These are phyloP conservation scores for Catharus fuscescens DNA, from an alignment of 2,113 vertebrate genomes.

Conservation along the genomic window DNA sequence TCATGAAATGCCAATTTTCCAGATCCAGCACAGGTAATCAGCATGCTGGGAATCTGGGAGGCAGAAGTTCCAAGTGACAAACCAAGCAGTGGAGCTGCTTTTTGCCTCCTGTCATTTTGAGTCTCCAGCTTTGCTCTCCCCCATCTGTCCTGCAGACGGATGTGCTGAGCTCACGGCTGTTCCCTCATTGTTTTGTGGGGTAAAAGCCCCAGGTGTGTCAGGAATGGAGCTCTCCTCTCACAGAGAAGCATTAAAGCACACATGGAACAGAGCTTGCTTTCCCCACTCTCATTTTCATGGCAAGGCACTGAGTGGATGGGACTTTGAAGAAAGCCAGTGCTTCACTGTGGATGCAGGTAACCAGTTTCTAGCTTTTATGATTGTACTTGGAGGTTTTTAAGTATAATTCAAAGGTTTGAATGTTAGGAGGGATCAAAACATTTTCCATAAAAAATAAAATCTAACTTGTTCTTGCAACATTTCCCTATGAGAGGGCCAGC, in stretches of 20 bases:
- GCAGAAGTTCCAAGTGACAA: neutral
- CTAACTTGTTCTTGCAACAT: neutral
- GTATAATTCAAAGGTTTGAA: neutral
- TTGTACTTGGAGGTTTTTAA: neutral
- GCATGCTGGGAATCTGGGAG: accelerated
- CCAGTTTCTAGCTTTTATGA: neutral
- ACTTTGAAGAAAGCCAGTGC: neutral
- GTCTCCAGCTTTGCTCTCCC: neutral
- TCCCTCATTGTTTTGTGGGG: accelerated
- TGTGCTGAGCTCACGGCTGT: neutral
- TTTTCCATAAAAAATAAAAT: neutral
- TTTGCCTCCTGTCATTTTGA: neutral
- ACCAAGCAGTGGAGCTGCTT: neutral
- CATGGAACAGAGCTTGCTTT: neutral
- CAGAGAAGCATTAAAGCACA: neutral
- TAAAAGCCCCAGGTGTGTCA: neutral
- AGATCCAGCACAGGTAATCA: neutral
- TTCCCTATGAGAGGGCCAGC: neutral
- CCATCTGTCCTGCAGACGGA: neutral
- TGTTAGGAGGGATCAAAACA: neutral
- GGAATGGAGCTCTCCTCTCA: neutral
- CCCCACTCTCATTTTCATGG: neutral
- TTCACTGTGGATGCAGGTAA: neutral
- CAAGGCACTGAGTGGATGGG: neutral
- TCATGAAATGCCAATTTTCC: accelerated